phyloP scores from a whole-genome alignment of 1,140 invertebrate species.

The Aporrectodea caliginosa region DNA sequence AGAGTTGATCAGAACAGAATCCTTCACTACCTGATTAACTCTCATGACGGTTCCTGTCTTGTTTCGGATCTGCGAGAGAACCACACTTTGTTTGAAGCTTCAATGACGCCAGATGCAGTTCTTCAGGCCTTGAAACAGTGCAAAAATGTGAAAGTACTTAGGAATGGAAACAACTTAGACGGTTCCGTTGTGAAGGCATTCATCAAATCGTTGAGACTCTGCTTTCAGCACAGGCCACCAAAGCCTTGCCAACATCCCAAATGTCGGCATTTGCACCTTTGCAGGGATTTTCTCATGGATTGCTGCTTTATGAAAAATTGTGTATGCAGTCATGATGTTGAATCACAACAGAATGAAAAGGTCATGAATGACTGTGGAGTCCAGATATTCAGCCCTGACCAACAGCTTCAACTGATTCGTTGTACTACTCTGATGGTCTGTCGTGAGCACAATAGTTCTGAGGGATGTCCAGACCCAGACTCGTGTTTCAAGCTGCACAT shows the following conservation, averaged over 20 bases:
- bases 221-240: neutral
- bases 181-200: neutral
- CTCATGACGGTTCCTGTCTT: neutral
- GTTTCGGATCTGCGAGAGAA: neutral
- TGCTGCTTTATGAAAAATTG: neutral
- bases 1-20: neutral
- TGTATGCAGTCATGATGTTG: neutral
- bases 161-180: neutral
- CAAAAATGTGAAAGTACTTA: neutral
- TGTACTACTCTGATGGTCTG: neutral
- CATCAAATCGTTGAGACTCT: neutral
- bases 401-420: neutral
- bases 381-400: neutral
- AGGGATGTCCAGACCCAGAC: neutral
- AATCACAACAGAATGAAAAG: neutral
- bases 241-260: neutral
- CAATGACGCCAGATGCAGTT: neutral
- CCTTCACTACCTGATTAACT: neutral
- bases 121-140: neutral
- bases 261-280: neutral
- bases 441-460: neutral
- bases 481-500: neutral
- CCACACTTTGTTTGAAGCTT: neutral
- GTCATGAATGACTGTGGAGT: neutral
- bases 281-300: neutral